A percentile compares a stretch with the other conserved stretches of the same genome.
Evolutionary conservation across 2,113 vertebrate species (phyloP).

Genomic region (Platysternon megacephalum): DNA sequence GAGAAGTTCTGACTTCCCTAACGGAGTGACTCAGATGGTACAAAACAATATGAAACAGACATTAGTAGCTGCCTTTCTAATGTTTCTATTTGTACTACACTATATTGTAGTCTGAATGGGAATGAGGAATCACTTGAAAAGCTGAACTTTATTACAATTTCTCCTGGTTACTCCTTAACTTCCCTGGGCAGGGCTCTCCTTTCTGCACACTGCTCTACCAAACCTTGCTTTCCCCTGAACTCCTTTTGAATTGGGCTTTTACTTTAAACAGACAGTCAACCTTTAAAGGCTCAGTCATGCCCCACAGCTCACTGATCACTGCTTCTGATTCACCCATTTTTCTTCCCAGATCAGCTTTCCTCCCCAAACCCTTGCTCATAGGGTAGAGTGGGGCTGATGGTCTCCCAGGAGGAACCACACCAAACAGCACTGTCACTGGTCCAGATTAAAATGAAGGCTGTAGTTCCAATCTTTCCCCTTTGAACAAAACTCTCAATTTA

Average conservation of each 20-base stretch:
- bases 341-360: slow-evolving; percentile 29
- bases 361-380: slow-evolving; percentile 35
- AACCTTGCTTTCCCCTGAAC: neutral
- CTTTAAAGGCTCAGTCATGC: slow-evolving; percentile 37
- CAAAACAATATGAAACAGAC: slow-evolving; percentile 5
- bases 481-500: neutral
- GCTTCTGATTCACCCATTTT: neutral
- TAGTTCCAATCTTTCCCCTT: neutral
- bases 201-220: slow-evolving; percentile 24
- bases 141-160: neutral
- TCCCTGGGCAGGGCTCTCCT: slow-evolving; percentile 56
- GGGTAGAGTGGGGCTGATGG: neutral
- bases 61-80: neutral
- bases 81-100: neutral
- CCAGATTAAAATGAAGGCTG: neutral
- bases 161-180: neutral
- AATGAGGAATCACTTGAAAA: neutral
- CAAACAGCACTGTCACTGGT: neutral
- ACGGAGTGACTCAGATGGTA: slow-evolving; percentile 48
- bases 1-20: slow-evolving; percentile 58
- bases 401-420: neutral
- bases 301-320: slow-evolving; percentile 36
- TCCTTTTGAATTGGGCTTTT: slow-evolving; percentile 34
- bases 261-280: slow-evolving; percentile 37
- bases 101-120: neutral